These are phyloP conservation scores for Eriosoma lanigerum DNA, from an alignment of 1,140 invertebrate species.

Conservation along the genomic window DNA sequence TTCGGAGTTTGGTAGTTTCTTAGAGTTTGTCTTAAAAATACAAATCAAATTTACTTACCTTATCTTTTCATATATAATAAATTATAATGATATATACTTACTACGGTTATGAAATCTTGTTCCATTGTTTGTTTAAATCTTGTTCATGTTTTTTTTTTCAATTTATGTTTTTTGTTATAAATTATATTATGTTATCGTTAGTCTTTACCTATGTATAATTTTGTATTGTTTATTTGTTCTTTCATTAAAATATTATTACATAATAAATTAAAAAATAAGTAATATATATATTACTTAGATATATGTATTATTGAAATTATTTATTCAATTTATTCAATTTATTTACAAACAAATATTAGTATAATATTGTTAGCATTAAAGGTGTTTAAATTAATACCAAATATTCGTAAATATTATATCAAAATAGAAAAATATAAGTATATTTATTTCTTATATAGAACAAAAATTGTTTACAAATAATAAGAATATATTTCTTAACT, in stretches of 20 bases:
- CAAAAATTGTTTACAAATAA: too few relatives aligned
- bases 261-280: slow-evolving; percentile 35
- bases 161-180: slow-evolving; percentile 39
- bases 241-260: not conserved
- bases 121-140: slow-evolving; percentile 36
- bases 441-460: not conserved
- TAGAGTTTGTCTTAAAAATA: not conserved
- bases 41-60: slow-evolving; percentile 40
- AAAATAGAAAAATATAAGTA: slow-evolving; percentile 5
- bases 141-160: slow-evolving; percentile 39
- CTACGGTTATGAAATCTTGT: slow-evolving; percentile 32
- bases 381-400: not conserved
- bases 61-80: not conserved
- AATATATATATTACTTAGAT: slow-evolving; percentile 9
- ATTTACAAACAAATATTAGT: not conserved
- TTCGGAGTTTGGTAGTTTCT: slow-evolving; percentile 24
- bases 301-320: not conserved
- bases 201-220: slow-evolving; percentile 30
- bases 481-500: not conserved
- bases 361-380: not conserved
- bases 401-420: not conserved
- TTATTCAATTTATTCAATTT: slow-evolving; percentile 16
- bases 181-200: slow-evolving; percentile 5
- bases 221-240: slow-evolving; percentile 21
- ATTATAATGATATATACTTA: not conserved